Base-by-base conservation (phyloP, 2,113 vertebrate genomes). In the Nettapus auritus region DNA sequence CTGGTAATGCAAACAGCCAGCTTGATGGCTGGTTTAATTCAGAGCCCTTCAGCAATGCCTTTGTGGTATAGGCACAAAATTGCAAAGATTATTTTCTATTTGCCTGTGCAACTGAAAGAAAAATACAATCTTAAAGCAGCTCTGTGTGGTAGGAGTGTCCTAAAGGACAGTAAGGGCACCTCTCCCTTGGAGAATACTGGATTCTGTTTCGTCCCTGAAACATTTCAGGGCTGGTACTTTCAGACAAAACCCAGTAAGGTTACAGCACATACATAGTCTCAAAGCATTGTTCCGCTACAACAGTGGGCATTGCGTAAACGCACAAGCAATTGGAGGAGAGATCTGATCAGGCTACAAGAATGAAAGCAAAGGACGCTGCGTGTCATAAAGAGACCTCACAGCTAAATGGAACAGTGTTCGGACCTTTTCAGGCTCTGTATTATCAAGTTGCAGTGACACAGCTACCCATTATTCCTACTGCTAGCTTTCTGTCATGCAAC, bases 11-110 rank as follows among this genome's bases (percentile, higher is more conserved):
- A 87, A 70, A 89, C 50, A 84, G 89, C 53, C 91, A 92, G 57
- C n/a, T 69, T 53, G 36, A 84, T 48, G 88, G 94, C 96, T 96
- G 96, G 82, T 77, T 94, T 98, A 96, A 97, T 93, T 86, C 88
- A 92, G 85, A 95, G 90, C 33, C 63, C 75, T 92, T 84, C 80
- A 96, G 96, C 91, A 97, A 96, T 93, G 83, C 88, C 88, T 95
- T 97, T 97, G 94, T 36, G 38, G 75, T 94, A 93, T 8, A 85
- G 94, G 95, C 80, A 96, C 89, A 97, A 82, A 94, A 91, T 83
- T 84, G 77, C 78, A 92, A 92, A 96, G 53, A 82, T 86, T 92
- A 80, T 91, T 96, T 96, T 94, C 89, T 89, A 96, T 94, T 89
- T 89, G 94, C 87, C 89, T 86, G 53, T 44, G 76, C 82, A 93